Conservation (phyloP, 2,888 invertebrate species). For the Stenotaenia linearis region DNA sequence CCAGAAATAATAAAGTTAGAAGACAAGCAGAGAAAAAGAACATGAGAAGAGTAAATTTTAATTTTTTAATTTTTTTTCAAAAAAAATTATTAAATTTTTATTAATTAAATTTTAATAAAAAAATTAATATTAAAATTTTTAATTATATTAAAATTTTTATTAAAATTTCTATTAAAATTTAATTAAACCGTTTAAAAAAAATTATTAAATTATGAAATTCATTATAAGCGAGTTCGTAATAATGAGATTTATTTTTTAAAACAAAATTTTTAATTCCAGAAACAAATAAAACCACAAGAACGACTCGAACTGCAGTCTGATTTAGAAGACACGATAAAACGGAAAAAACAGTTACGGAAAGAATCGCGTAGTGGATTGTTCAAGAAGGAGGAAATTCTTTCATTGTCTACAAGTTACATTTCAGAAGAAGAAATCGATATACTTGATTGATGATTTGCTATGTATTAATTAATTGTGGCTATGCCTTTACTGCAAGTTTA, state of each 20-base stretch:
- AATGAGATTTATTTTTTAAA: no score
- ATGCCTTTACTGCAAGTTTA: background rate
- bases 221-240: no score
- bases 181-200: no score
- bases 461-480: background rate
- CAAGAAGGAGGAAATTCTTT: conserved; percentile 42
- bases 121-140: no score
- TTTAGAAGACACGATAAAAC: conserved; percentile 36
- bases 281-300: background rate
- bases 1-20: background rate
- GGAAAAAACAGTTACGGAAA: conserved; percentile 42
- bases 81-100: background rate
- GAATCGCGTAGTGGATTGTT: conserved; percentile 43
- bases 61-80: background rate
- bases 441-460: background rate
- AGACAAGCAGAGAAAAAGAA: background rate
- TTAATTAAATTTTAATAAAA: background rate
- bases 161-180: no score
- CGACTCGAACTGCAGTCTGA: background rate
- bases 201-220: background rate
- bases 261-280: background rate
- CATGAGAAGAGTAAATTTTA: background rate
- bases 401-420: conserved; percentile 24
- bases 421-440: conserved; percentile 36
- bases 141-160: no score